Percentiles rank a stretch among this genome's conserved stretches.
phyloP scores from a whole-genome alignment of 2,797 vertebrate genomes.

The Pitangus sulphuratus region DNA sequence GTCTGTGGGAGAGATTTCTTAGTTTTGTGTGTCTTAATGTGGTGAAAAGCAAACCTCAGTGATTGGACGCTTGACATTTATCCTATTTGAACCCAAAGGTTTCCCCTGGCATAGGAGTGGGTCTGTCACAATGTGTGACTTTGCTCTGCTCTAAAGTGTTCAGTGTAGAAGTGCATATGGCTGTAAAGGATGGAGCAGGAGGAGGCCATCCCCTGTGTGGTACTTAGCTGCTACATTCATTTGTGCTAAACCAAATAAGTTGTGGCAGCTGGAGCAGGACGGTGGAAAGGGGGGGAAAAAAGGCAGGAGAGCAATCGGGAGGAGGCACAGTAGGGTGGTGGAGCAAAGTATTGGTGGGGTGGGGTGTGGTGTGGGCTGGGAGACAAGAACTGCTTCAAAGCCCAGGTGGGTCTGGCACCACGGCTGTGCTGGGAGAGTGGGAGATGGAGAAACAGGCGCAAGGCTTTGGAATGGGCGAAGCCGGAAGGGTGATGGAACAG shows the following conservation, averaged over 20 bases:
- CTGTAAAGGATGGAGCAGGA: not conserved
- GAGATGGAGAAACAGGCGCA: not conserved
- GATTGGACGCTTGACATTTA: not conserved
- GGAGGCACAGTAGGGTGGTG: not conserved
- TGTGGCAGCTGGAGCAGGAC: slow-evolving; percentile 9
- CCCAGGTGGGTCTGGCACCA: not conserved
- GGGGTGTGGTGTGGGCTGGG: not conserved
- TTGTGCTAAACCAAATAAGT: not conserved
- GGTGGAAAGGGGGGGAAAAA: not conserved
- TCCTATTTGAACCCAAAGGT: not conserved
- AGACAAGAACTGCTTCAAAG: not conserved
- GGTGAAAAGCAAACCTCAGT: not conserved
- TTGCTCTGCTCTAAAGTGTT: not conserved
- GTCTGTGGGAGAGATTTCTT: not conserved
- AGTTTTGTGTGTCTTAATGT: not conserved
- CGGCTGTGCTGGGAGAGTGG: not conserved
- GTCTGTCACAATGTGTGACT: not conserved
- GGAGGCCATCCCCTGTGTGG: not conserved
- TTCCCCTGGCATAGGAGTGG: not conserved
- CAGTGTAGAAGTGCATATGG: fast-evolving
- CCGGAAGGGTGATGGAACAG: not conserved
- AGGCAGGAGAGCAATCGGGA: not conserved
- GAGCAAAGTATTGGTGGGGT: not conserved
- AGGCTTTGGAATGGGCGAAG: not conserved
- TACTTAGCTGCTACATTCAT: not conserved